Evolutionary conservation across 2,888 invertebrate species (phyloP).

Genomic region (Ditylenchus weischeri): DNA sequence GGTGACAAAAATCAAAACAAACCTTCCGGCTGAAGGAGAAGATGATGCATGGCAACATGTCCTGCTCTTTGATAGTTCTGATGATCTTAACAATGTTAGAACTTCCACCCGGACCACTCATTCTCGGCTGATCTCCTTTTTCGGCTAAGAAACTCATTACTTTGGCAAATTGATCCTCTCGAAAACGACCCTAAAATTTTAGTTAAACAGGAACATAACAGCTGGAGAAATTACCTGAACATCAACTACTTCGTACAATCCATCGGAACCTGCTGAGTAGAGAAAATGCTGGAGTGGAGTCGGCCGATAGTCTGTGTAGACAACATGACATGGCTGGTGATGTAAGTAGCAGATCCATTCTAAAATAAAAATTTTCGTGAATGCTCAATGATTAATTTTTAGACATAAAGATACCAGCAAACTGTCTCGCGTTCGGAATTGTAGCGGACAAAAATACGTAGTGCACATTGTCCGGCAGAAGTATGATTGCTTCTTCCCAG

Average conservation of each 20-base stretch:
- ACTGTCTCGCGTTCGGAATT: conserved; percentile 94
- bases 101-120: conserved; percentile 16
- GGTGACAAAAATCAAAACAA: too few species aligned
- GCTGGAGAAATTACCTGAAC: conserved; percentile 32
- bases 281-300: conserved; percentile 97
- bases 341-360: conserved; percentile 56
- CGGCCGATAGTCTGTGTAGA: conserved; percentile 95
- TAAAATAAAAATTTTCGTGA: conserved; percentile 21
- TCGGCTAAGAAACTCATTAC: conserved; percentile 80
- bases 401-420: conserved; percentile 63
- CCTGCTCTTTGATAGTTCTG: conserved; percentile 96
- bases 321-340: conserved; percentile 87
- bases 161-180: conserved; percentile 94
- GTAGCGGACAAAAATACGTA: conserved; percentile 98
- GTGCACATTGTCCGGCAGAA: conserved; percentile 93
- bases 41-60: conserved; percentile 94
- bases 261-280: conserved; percentile 89
- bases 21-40: conserved; percentile 95
- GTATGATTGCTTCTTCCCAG: conserved; percentile 97
- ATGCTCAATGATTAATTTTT: too few species aligned
- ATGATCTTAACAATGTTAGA: conserved; percentile 89
- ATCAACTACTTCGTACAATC: conserved; percentile 79
- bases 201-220: too few species aligned
- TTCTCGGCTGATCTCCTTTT: conserved; percentile 67
- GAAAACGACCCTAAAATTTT: conserved; percentile 75